Evolutionary conservation across 2,888 invertebrate genomes (phyloP), one percentile per base, ranked within the genome.

Genomic region (Melipona beecheii): DNA sequence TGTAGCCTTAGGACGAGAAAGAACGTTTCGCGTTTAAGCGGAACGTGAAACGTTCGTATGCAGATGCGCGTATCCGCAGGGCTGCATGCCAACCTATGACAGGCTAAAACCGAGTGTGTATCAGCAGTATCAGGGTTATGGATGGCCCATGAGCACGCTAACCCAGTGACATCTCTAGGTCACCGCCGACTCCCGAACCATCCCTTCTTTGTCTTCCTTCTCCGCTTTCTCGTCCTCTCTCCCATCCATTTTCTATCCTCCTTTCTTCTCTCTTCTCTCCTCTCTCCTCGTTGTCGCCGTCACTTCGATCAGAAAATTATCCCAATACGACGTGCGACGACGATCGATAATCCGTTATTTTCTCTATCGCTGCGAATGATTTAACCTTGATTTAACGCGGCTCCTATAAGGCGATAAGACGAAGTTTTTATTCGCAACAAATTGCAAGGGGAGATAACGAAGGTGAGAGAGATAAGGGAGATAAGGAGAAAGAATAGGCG

Each of bases 151-250:
- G 92, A 91, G 89, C 93, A 93, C 93, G 93, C 93, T 92, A 93
- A 91, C 93, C 93, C 91, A 92, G 92, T 93, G 93, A 93, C 93
- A 92, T 92, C 93, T 93, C 93, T 93, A 93, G 93, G 93, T 93
- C 93, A 93, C 87, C 89, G 83, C 75, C 84, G 75, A 75, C 74
- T 31, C 71, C 62, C 82, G 5, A 60, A 52, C 74, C 66, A 70
- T 50, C 71, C 65, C 81, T 31, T 36, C 64, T 24, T 43, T 21
- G 24, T 49, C 54, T 43, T 43, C 43, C 9, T 31, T 43, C 27
- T 64, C 49, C 15, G 2, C 27, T n/a, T 1, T 27, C 56, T n/a
- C 31, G 17, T 11, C 49, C 11, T 27, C 4, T 6, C 58, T 6
- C 36, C 9, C 36, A 9, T 36, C 36, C 36, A 36, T 36, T 9